Percentiles rank a stretch among this genome's conserved stretches.
Conservation (phyloP, 1,140 invertebrate genomes). For the Aphidius gifuensis region DNA sequence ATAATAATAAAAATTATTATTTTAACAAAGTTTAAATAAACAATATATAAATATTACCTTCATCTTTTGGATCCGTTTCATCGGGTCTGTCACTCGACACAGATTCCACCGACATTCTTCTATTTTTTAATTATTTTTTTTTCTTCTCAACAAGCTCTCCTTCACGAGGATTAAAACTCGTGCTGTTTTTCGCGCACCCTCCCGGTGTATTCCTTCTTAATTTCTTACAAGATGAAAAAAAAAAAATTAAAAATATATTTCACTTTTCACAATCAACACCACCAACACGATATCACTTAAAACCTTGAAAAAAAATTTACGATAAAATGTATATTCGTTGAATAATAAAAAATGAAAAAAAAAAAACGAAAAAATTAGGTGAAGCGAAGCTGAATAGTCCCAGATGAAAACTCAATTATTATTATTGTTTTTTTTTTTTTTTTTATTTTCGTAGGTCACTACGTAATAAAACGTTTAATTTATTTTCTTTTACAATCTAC, state of each 20-base stretch:
- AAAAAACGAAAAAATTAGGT: not conserved
- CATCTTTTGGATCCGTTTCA: slow-evolving; percentile 32
- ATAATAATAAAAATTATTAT: not conserved
- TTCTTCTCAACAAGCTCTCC: not conserved
- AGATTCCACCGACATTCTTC: slow-evolving; percentile 43
- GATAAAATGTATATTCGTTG: too few relatives aligned
- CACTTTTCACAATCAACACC: not conserved
- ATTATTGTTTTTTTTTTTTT: too few relatives aligned
- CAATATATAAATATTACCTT: slow-evolving; percentile 21
- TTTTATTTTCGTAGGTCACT: slow-evolving; percentile 18
- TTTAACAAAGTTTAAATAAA: slow-evolving; percentile 11
- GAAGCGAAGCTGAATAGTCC: too few relatives aligned
- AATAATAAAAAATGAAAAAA: not conserved
- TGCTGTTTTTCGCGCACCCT: slow-evolving; percentile 20
- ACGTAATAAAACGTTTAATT: slow-evolving; percentile 13
- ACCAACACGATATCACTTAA: too few relatives aligned
- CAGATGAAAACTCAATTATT: too few relatives aligned
- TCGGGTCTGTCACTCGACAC: slow-evolving; percentile 44
- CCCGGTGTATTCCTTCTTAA: slow-evolving; percentile 14
- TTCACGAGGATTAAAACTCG: slow-evolving; percentile 15
- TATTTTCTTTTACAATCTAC: slow-evolving; percentile 19
- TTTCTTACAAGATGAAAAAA: slow-evolving; percentile 28
- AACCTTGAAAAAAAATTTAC: too few relatives aligned
- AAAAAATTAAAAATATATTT: slow-evolving; percentile 12
- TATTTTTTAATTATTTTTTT: slow-evolving; percentile 19